phyloP scores from a whole-genome alignment of 1,140 invertebrate species.

The Rhagoletis zephyria region DNA sequence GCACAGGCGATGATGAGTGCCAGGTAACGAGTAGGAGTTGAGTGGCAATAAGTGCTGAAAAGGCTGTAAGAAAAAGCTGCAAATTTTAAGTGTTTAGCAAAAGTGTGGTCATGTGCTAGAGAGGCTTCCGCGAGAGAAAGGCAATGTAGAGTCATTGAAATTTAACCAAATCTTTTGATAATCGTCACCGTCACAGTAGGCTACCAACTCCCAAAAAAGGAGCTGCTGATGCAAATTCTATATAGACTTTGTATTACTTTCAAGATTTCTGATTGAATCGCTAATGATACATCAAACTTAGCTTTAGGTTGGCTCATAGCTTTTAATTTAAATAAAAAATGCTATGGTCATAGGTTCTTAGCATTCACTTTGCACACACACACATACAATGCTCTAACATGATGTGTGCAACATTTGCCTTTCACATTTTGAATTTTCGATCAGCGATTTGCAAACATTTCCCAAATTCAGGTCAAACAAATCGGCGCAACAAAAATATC shows the following conservation, averaged over 20 bases:
- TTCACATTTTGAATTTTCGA: slow-evolving; percentile 47
- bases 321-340: no score
- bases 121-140: no score
- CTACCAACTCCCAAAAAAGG: no score
- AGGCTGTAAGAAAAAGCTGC: neutral
- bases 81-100: neutral
- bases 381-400: neutral
- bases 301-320: no score
- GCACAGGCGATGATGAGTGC: neutral
- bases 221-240: no score
- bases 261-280: neutral
- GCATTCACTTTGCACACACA: neutral
- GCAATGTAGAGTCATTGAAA: no score
- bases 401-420: slow-evolving; percentile 7
- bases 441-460: slow-evolving; percentile 24
- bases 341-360: neutral
- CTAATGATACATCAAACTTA: neutral
- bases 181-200: no score
- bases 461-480: slow-evolving; percentile 47
- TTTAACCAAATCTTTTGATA: no score
- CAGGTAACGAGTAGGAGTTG: neutral
- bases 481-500: slow-evolving; percentile 9
- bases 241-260: neutral
- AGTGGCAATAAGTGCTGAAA: neutral
- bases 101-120: neutral